Percentiles rank a stretch among this genome's conserved stretches.
Conservation (phyloP, 2,888 invertebrate genomes). For the Lasioglossum zephyrum region DNA sequence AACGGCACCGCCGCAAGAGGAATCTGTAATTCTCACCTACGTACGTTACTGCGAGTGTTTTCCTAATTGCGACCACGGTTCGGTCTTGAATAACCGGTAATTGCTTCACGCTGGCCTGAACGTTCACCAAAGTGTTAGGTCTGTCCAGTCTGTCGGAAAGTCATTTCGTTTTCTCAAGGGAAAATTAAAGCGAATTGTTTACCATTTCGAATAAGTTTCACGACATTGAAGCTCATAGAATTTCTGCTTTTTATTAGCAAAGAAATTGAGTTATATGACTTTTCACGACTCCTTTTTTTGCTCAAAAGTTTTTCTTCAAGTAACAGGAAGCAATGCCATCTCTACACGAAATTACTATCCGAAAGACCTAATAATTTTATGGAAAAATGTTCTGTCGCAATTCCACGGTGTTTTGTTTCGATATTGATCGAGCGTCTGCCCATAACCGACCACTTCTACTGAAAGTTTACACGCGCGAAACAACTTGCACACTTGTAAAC, state of each 20-base stretch:
- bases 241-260: too few species aligned
- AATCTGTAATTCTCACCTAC: conserved; percentile 45
- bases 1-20: conserved; percentile 16
- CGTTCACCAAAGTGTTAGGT: not conserved
- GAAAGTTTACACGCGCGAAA: not conserved
- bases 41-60: conserved; percentile 28
- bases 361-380: too few species aligned
- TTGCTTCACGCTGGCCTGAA: conserved; percentile 4
- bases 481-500: conserved; percentile 1
- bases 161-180: too few species aligned
- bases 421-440: conserved; percentile 27
- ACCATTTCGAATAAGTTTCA: too few species aligned
- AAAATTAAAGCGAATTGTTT: too few species aligned
- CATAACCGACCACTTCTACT: conserved; percentile 22
- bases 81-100: conserved; percentile 39
- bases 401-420: not conserved
- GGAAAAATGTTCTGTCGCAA: not conserved
- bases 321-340: too few species aligned
- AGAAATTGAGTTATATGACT: too few species aligned
- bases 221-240: too few species aligned
- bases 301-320: too few species aligned
- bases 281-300: too few species aligned
- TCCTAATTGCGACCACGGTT: conserved; percentile 33
- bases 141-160: too few species aligned
- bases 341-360: too few species aligned